A percentile compares a stretch with the other conserved stretches of the same genome.
These are phyloP conservation scores for Corella eumyota DNA, from an alignment of 23 tunicate genomes.

Conservation along the genomic window DNA sequence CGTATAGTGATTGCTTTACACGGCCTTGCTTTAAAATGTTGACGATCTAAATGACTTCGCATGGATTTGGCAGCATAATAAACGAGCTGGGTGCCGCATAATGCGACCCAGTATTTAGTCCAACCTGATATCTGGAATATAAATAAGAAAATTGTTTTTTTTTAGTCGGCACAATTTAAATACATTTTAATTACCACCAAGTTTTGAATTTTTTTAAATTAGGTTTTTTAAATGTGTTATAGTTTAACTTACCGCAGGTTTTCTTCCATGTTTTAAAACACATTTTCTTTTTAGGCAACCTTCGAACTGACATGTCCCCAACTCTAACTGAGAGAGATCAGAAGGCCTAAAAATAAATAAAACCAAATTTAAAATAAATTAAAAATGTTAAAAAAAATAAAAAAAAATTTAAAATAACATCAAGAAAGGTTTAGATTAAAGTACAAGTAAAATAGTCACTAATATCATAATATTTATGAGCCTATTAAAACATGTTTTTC, in stretches of 20 bases:
- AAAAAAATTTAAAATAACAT: no score
- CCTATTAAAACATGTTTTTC: no score
- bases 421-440: no score
- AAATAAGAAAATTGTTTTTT: background rate
- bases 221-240: background rate
- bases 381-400: no score
- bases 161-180: no score
- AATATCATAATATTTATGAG: no score
- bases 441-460: no score
- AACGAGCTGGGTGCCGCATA: conserved; percentile 38
- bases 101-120: conserved; percentile 69
- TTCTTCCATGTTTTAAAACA: conserved; percentile 59
- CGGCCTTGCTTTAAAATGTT: conserved; percentile 81
- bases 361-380: no score
- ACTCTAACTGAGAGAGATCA: conserved; percentile 20
- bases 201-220: no score
- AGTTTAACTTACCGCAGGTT: conserved; percentile 57
- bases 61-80: conserved; percentile 44
- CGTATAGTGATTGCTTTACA: conserved; percentile 46
- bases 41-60: no score
- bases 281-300: conserved; percentile 63
- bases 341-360: conserved; percentile 8
- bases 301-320: conserved; percentile 55
- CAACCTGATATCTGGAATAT: conserved; percentile 46
- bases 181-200: no score